Evolutionary conservation across 2,113 vertebrate species (phyloP).

Genomic region (Pollimyrus isidori): DNA sequence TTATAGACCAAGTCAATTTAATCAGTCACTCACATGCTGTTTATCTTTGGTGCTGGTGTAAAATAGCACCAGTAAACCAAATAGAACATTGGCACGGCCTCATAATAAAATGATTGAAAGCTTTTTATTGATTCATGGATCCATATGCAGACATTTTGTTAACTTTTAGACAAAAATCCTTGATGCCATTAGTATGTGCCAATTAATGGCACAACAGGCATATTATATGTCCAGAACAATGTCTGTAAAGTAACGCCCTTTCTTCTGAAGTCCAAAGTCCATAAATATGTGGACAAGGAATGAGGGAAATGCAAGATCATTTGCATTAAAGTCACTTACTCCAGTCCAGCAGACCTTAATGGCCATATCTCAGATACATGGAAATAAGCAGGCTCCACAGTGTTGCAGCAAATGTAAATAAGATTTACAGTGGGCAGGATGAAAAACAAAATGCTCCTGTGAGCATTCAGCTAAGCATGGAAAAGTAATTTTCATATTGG

Average conservation of each 20-base stretch:
- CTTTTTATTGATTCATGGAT: not conserved
- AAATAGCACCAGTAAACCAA: not conserved
- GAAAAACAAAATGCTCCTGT: conserved; percentile 26
- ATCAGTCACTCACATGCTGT: not conserved
- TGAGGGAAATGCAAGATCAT: not conserved
- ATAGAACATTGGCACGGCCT: not conserved
- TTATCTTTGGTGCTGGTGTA: not conserved
- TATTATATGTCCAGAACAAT: not conserved
- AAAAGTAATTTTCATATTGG: conserved; percentile 55
- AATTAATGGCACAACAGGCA: not conserved
- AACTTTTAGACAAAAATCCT: not conserved
- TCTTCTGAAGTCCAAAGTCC: not conserved
- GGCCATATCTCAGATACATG: conserved; percentile 34
- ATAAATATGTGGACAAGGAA: not conserved
- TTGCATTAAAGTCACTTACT: not conserved
- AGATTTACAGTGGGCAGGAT: conserved; percentile 40
- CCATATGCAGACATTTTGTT: not conserved
- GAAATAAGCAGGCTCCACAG: conserved; percentile 33
- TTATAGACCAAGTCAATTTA: not conserved
- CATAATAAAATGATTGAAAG: not conserved
- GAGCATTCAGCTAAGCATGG: conserved; percentile 37
- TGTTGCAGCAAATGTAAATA: conserved; percentile 50
- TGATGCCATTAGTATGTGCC: not conserved
- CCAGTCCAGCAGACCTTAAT: conserved; percentile 3
- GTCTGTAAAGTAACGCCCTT: not conserved